Evolutionary conservation across 2,113 vertebrate species (phyloP), one percentile per base, ranked within the genome.

Genomic region (Sylvia atricapilla): DNA sequence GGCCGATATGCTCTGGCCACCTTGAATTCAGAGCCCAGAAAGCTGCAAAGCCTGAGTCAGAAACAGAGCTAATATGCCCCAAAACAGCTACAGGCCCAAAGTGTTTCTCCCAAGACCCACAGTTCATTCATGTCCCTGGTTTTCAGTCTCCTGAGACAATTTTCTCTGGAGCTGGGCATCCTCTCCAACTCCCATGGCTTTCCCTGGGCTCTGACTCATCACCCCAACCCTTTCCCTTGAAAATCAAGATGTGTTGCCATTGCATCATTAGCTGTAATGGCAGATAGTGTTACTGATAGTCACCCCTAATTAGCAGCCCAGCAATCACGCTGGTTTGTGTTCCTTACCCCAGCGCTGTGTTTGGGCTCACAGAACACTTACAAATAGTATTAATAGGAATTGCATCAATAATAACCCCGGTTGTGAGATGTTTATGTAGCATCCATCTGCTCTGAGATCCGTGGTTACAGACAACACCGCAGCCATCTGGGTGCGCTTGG

Each of bases 361-460:
- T 94, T 96, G 84, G 68, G 87, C 53, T 68, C 72, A 47, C 31
- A 11, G 22, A 81, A 62, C 28, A 31, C 77, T 94, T 41, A 37
- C 11, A 82, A 91, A 89, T 30, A 68, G 73, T 27, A 89, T 89
- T 94, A 94, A 82, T 60, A 92, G 87, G 33, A 89, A 91, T 92
- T 79, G 84, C 81, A 82, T 39, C 93, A 79, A 75, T 89, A 95
- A 84, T 41, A 92, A 21, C 31, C 66, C 7, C 25, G 37, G 93
- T 24, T 85, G 70, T 53, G 77, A 85, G 89, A 69, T 89, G 89
- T 94, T 94, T 79, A 9, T 43, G 12, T 3, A 50, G 90, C 87
- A 73, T 27, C 96, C 91, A 91, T 95, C 95, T 96, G 94, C 91
- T 91, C 53, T 0, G 6, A 68, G 87, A 70, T 76, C 74, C 46